Percentiles rank a stretch among this genome's conserved stretches.
Conservation (phyloP, 1,140 invertebrate species). For the Rhopalosiphum padi region DNA sequence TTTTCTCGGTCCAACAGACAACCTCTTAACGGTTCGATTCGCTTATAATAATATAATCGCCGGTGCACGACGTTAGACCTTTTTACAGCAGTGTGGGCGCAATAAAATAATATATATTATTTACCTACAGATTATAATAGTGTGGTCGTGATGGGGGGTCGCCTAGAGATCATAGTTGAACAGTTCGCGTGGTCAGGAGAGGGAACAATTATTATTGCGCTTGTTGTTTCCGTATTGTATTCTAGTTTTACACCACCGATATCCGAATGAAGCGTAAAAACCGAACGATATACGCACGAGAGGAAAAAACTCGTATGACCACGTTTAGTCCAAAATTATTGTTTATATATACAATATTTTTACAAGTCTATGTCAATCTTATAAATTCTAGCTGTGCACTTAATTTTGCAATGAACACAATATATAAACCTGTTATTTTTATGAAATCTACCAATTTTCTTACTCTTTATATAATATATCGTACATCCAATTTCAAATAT, state of each 20-base stretch:
- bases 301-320: neutral
- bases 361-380: neutral
- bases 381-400: neutral
- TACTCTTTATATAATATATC: too few relatives aligned
- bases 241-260: neutral
- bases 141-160: neutral
- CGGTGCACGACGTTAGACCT: conserved; percentile 37
- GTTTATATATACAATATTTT: neutral
- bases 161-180: neutral
- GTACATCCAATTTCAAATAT: too few relatives aligned
- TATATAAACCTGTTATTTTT: neutral
- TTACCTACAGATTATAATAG: neutral
- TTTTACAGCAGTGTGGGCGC: neutral
- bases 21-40: conserved; percentile 55
- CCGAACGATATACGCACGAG: neutral
- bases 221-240: neutral
- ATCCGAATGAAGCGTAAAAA: neutral
- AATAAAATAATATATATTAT: neutral
- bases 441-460: too few relatives aligned
- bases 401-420: neutral
- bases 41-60: conserved; percentile 50
- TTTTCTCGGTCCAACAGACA: conserved; percentile 53
- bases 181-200: neutral
- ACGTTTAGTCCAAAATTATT: neutral
- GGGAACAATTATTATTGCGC: neutral